Evolutionary conservation across 92 coral and sea anemone species (phyloP).

Genomic region (Anthopleura xanthogrammica): DNA sequence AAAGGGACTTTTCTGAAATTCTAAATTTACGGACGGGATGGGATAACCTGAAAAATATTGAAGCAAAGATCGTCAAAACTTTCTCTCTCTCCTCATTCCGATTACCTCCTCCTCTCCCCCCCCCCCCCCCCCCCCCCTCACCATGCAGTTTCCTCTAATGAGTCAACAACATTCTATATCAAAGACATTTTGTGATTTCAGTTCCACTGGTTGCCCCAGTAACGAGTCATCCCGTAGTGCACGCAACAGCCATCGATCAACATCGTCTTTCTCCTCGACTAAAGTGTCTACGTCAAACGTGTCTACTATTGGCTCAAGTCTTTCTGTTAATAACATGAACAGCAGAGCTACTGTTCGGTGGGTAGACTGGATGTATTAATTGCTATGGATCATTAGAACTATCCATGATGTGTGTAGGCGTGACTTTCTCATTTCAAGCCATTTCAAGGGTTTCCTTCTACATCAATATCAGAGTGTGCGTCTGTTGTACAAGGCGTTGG

Average conservation of each 20-base stretch:
- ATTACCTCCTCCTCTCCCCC: neutral
- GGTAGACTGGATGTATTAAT: constrained; percentile 36
- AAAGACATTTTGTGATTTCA: neutral
- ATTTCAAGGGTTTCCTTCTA: neutral
- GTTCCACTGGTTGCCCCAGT: constrained; percentile 48
- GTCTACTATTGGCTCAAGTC: neutral
- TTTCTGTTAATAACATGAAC: constrained; percentile 8
- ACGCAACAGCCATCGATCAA: constrained; percentile 39
- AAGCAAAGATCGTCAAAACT: too few relatives aligned
- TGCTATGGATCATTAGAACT: neutral
- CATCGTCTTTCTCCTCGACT: constrained; percentile 39
- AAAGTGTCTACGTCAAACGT: constrained; percentile 20
- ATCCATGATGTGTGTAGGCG: neutral
- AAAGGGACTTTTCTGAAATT: too few relatives aligned
- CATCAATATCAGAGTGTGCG: neutral
- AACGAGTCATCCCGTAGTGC: constrained; percentile 36
- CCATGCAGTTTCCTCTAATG: neutral
- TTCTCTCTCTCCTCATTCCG: too few relatives aligned
- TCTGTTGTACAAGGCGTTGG: neutral
- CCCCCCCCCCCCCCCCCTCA: neutral
- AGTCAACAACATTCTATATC: neutral
- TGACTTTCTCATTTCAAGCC: neutral
- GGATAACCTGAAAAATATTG: too few relatives aligned
- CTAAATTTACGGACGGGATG: too few relatives aligned
- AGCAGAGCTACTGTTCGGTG: constrained; percentile 3